Evolutionary conservation across 1,140 invertebrate genomes (phyloP), one percentile per base, ranked within the genome.

Genomic region (Lordiphosa stackelbergi): DNA sequence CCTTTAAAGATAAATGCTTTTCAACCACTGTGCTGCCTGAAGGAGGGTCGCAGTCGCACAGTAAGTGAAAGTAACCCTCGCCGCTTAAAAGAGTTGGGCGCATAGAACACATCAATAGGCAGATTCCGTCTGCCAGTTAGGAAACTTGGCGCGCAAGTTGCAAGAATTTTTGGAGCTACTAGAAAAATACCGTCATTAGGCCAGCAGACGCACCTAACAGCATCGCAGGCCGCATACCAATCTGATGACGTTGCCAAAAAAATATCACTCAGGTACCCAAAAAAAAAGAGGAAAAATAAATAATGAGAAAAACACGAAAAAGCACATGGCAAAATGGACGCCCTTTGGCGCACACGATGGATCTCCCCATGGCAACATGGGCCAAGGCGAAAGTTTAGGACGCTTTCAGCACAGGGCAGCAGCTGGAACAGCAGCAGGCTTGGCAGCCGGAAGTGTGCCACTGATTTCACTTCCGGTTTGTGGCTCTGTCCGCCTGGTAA

Each of bases 1-100:
- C 16, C 16, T 16, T 16, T 16, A 1, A 16, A 19, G 3, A 19
- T 19, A 19, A 3, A 19, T 19, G 19, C 19, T 2, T 28, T 31
- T 31, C 2, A 31, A 31, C 28, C 28, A 31, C 28, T 31, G 28
- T 31, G 35, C 57, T 41, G 60, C 28, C 52, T 37, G 64, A 9
- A 31, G n/a, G 43, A 46, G 24, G 43, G 43, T 46, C 43, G 49
- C 49, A 60, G 65, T 49, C 57, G 49, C 47, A 52, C 49, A 74
- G 71, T 69, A 56, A 85, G 83, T 81, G 81, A 85, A 85, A 85
- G 81, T 85, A 71, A 85, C 81, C 81, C 81, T 83, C 61, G 83
- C 53, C 55, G 69, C 42, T 65, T 58, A 47, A 59, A 57, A 83
- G 83, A 72, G 83, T 85, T 53, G 83, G 81, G 81, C 62, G 83